Base-by-base conservation (phyloP, 2,113 vertebrate species). In the Syrmaticus mikado region DNA sequence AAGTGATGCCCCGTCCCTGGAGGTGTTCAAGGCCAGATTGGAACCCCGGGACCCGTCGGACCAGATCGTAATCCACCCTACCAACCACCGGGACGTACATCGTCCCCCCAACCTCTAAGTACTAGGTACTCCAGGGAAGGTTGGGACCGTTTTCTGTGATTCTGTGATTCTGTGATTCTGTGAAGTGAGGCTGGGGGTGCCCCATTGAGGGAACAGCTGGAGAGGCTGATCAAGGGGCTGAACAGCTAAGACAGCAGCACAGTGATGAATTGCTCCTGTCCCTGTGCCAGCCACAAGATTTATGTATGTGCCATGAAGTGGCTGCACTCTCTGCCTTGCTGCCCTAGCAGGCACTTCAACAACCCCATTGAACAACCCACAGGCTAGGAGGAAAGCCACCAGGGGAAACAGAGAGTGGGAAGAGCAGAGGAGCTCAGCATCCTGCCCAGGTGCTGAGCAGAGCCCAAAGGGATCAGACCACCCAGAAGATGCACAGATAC, bases 191-290 rank as follows among this genome's bases (percentile, higher is more conserved):
- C 40, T 36, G 55, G n/a, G 38, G 46, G 27, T 90, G 77, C 11
- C 40, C 40, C 34, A 15, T 13, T 0, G 1, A 78, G 52, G 25
- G n/a, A 78, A 16, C 77, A 90, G 81, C 77, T 84, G 86, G 13
- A 67, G 60, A 76, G 36, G 65, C 72, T 1, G 5, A 41, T 74
- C 1, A 1, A 60, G 30, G 36, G 71, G 75, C 85, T 72, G 21
- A 75, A 52, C 28, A 75, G 70, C 32, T 0, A 0, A 52, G 80
- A 46, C 32, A 89, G 74, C 57, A 1, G 0, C 5, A 5, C 34
- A 18, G 45, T 90, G 90, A 94, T 92, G 58, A 82, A 96, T 82
- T 78, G 81, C 18, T 11, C 58, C 90, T 88, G 66, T 87, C 48
- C 30, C 40, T 10, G 24, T 86, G 78, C 95, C 86, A 92, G 71